Evolutionary conservation across 2,888 invertebrate genomes (phyloP).

Genomic region (Caenorhabditis panamensis): DNA sequence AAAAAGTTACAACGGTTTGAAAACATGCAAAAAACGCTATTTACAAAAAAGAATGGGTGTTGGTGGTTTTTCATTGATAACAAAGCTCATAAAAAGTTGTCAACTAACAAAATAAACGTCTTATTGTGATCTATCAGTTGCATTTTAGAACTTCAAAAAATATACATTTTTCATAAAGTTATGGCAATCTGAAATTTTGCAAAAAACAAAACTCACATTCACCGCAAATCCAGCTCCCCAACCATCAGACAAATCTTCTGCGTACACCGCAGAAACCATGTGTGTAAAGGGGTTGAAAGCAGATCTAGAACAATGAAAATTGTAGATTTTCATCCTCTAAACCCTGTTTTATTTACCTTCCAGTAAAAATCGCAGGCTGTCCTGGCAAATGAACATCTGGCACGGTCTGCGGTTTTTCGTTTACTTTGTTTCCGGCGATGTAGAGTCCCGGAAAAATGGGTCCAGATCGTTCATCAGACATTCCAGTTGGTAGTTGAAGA

Average conservation of each 20-base stretch:
- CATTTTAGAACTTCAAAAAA: too few relatives aligned
- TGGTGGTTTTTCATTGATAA: too few relatives aligned
- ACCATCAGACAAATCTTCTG: slow-evolving; percentile 76
- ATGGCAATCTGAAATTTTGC: neutral
- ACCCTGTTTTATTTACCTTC: too few relatives aligned
- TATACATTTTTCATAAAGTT: neutral
- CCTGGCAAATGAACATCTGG: slow-evolving; percentile 76
- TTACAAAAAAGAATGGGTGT: too few relatives aligned
- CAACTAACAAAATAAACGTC: too few relatives aligned
- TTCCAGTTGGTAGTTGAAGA: slow-evolving; percentile 75
- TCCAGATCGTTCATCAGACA: slow-evolving; percentile 74
- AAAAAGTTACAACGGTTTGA: too few relatives aligned
- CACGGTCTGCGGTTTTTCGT: slow-evolving; percentile 71
- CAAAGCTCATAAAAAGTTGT: too few relatives aligned
- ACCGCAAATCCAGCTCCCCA: slow-evolving; percentile 77
- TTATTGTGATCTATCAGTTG: too few relatives aligned
- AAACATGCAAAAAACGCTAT: too few relatives aligned
- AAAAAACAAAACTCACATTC: slow-evolving; percentile 62
- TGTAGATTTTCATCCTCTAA: neutral
- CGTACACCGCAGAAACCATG: slow-evolving; percentile 72
- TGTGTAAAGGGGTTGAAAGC: slow-evolving; percentile 78
- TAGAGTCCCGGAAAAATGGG: slow-evolving; percentile 74
- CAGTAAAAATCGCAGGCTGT: slow-evolving; percentile 70
- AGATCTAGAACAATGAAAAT: slow-evolving; percentile 54
- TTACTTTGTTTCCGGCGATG: slow-evolving; percentile 75